These are phyloP conservation scores for Phenganax stokvisi DNA, from an alignment of 92 coral and sea anemone species.

Conservation along the genomic window DNA sequence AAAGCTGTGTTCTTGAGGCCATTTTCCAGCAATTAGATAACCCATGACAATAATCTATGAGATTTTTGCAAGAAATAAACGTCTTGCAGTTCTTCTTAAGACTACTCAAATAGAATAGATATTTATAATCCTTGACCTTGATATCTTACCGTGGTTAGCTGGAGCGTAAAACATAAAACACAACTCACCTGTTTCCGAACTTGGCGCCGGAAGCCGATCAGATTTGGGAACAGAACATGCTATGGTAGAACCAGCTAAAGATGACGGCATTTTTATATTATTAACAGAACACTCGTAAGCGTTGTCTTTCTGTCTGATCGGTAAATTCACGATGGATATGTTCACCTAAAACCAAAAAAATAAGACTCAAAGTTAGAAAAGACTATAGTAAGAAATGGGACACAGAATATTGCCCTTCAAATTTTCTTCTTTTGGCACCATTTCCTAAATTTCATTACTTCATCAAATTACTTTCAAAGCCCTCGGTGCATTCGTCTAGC, in stretches of 20 bases:
- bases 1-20: too few species aligned
- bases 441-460: too few species aligned
- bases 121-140: too few species aligned
- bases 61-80: too few species aligned
- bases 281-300: conserved; percentile 24
- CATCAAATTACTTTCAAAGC: background rate
- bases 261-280: conserved; percentile 3
- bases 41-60: too few species aligned
- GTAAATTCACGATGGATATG: conserved; percentile 17
- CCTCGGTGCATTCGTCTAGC: background rate
- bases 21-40: too few species aligned
- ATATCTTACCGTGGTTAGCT: background rate
- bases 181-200: conserved; percentile 20
- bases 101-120: too few species aligned
- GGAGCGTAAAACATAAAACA: background rate
- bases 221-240: conserved; percentile 24
- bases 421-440: too few species aligned
- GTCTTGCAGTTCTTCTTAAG: too few species aligned
- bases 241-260: conserved; percentile 2
- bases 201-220: conserved; percentile 10
- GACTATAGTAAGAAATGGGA: background rate
- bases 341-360: conserved; percentile 15
- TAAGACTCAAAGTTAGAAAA: background rate
- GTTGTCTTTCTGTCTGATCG: background rate
- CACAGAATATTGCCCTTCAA: too few species aligned